Percentiles rank a stretch among this genome's conserved stretches.
Conservation (phyloP, 2,113 vertebrate species). For the Rhizomys pruinosus region DNA sequence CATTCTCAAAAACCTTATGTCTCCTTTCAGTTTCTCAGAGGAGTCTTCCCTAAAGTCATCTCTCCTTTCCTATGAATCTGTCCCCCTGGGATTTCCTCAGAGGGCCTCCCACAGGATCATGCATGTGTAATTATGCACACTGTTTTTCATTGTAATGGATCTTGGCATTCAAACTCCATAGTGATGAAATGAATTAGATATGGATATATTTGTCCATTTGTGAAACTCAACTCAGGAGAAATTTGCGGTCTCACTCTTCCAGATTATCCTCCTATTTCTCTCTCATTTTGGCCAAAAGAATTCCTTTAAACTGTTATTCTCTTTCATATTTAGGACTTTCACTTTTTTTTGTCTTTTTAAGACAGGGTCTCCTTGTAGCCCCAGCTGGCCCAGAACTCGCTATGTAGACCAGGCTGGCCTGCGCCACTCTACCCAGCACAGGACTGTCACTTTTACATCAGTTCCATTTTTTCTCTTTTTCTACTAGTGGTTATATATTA, state of each 20-base stretch:
- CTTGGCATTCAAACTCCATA: not conserved
- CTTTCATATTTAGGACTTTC: not conserved
- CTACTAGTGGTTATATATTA: not conserved
- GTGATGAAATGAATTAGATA: not conserved
- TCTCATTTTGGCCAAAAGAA: not conserved
- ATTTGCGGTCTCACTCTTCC: constrained; percentile 7
- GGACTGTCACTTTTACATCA: not conserved
- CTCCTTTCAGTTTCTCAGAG: not conserved
- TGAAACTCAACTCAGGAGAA: not conserved
- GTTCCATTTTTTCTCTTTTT: not conserved
- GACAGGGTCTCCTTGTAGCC: too few relatives aligned
- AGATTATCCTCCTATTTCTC: not conserved
- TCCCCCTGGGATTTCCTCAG: not conserved
- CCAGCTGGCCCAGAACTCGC: too few relatives aligned
- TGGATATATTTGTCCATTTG: not conserved
- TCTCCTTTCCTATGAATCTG: not conserved
- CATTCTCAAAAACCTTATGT: not conserved
- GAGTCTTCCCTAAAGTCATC: not conserved
- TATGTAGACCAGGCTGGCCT: too few relatives aligned
- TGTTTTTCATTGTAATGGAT: not conserved
- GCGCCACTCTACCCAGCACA: too few relatives aligned
- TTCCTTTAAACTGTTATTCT: not conserved
- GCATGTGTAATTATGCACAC: not conserved
- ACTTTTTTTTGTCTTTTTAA: too few relatives aligned
- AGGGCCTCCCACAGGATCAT: not conserved